Conservation (phyloP, 2,797 vertebrate genomes). For the Phyllotis vaccarum region DNA sequence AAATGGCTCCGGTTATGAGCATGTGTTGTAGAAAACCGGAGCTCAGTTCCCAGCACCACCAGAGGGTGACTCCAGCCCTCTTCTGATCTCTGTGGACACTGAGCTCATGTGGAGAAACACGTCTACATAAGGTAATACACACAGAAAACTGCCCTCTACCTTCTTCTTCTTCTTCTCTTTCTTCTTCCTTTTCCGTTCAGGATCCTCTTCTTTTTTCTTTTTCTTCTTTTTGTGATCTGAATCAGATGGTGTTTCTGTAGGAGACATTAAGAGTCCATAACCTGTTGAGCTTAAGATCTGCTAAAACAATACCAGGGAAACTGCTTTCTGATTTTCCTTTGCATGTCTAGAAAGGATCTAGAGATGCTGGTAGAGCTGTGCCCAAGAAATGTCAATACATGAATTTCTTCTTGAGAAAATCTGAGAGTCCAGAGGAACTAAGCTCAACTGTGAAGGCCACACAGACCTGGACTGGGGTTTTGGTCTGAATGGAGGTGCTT, state of each 20-base stretch:
- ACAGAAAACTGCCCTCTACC: conserved; percentile 83
- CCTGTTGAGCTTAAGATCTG: conserved; percentile 34
- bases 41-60: neutral
- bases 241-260: conserved; percentile 96
- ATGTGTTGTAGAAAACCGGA: neutral
- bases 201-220: conserved; percentile 98
- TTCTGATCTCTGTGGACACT: neutral
- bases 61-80: neutral
- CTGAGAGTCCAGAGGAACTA: neutral
- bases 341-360: neutral
- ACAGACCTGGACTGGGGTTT: neutral
- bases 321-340: neutral
- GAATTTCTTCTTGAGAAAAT: neutral
- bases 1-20: neutral
- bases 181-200: conserved; percentile 97
- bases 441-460: neutral
- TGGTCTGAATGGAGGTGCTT: accelerated
- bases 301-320: neutral
- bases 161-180: conserved; percentile 99
- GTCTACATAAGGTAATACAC: too few relatives aligned
- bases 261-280: neutral
- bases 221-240: conserved; percentile 99
- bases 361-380: neutral
- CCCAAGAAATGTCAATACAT: neutral
- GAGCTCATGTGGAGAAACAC: neutral